Evolutionary conservation across 2,888 invertebrate species (phyloP).

Genomic region (Cenopis cana): DNA sequence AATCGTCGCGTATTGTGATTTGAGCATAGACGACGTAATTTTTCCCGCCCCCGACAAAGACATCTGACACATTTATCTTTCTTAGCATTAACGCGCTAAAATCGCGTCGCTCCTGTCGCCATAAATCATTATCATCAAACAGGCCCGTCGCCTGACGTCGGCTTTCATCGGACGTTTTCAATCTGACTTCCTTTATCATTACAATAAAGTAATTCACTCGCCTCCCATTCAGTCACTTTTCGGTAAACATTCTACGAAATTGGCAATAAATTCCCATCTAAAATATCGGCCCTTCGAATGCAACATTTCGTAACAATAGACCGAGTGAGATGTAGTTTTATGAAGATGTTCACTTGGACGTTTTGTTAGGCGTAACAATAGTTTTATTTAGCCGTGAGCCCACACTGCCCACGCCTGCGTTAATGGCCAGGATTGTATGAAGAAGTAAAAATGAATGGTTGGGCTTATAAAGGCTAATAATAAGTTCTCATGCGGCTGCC

Average conservation of each 20-base stretch:
- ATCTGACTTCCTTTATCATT: constrained; percentile 82
- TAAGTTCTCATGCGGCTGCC: constrained; percentile 82
- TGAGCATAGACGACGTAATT: constrained; percentile 62
- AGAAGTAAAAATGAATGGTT: constrained; percentile 82
- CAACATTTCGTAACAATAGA: constrained; percentile 72
- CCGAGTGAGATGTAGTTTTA: constrained; percentile 70
- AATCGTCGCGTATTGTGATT: constrained; percentile 53
- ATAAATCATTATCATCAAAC: constrained; percentile 84
- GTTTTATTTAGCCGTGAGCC: constrained; percentile 83
- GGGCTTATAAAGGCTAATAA: constrained; percentile 80
- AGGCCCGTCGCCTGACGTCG: constrained; percentile 68
- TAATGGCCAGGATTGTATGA: constrained; percentile 83
- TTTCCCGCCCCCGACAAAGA: constrained; percentile 64
- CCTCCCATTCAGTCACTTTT: constrained; percentile 80
- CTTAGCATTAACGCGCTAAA: constrained; percentile 75
- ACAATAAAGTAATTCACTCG: constrained; percentile 82
- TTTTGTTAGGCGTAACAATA: constrained; percentile 82
- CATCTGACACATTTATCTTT: constrained; percentile 78
- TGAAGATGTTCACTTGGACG: constrained; percentile 83
- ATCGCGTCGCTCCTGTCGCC: constrained; percentile 76
- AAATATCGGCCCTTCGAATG: constrained; percentile 70
- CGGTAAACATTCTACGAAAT: constrained; percentile 81
- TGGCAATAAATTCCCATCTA: constrained; percentile 81
- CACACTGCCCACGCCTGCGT: constrained; percentile 81
- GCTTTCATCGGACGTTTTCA: constrained; percentile 82